phyloP scores from a whole-genome alignment of 35 echinoderm and acorn worm species.

The Ptychodera flava region DNA sequence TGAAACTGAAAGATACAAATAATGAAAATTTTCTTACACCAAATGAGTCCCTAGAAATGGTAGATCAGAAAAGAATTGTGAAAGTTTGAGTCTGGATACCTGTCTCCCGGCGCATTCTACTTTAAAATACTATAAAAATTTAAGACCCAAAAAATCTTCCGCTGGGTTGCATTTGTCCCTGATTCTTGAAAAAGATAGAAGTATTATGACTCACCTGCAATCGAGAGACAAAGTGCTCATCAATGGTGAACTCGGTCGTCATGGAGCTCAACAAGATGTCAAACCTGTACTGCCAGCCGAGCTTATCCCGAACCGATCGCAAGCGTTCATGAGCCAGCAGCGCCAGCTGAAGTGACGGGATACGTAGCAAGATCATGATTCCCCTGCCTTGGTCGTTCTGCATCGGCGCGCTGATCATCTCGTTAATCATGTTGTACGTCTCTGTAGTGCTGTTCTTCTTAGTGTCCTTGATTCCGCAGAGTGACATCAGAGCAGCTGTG shows the following conservation, averaged over 20 bases:
- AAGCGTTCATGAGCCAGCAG: slow-evolving; percentile 76
- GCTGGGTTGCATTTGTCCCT: too few relatives aligned
- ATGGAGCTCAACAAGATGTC: slow-evolving; percentile 56
- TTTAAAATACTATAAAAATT: too few relatives aligned
- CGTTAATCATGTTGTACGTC: slow-evolving; percentile 51
- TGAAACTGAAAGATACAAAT: too few relatives aligned
- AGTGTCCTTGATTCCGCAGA: slow-evolving; percentile 33
- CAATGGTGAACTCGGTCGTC: slow-evolving; percentile 51
- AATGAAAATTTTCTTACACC: too few relatives aligned
- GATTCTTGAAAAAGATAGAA: too few relatives aligned
- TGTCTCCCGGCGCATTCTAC: too few relatives aligned
- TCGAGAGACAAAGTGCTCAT: slow-evolving; percentile 68
- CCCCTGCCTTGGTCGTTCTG: slow-evolving; percentile 36
- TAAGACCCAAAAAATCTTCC: too few relatives aligned
- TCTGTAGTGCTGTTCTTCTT: slow-evolving; percentile 38
- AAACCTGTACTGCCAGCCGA: slow-evolving; percentile 79
- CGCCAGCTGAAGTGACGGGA: slow-evolving; percentile 82
- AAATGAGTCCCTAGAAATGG: too few relatives aligned
- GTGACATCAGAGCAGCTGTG: slow-evolving; percentile 74
- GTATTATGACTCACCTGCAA: slow-evolving; percentile 81
- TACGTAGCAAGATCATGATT: slow-evolving; percentile 65
- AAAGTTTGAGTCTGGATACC: too few relatives aligned
- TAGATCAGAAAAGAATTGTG: too few relatives aligned
- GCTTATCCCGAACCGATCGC: slow-evolving; percentile 61
- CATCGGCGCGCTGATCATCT: slow-evolving; percentile 49